These are phyloP conservation scores for Hirundo rustica DNA, from an alignment of 2,797 vertebrate species.

Conservation along the genomic window DNA sequence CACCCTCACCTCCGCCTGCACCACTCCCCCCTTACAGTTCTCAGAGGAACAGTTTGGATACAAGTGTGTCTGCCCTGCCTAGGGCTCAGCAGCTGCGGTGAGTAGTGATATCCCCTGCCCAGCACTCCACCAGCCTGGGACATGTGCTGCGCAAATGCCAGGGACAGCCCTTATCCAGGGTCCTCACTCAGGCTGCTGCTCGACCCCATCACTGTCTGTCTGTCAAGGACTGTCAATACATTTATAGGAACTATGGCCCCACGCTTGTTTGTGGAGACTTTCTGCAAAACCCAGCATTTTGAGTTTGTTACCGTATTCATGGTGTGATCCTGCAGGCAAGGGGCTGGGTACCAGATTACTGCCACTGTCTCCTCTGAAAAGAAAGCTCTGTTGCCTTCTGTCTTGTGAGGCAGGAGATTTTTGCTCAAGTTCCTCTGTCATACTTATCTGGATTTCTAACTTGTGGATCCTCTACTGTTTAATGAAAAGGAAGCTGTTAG, in stretches of 20 bases:
- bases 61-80: neutral
- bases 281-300: neutral
- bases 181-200: neutral
- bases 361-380: rapidly evolving
- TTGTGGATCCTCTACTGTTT: neutral
- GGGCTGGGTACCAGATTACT: neutral
- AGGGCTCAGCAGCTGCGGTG: neutral
- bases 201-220: no score
- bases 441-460: neutral
- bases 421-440: neutral
- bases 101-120: neutral
- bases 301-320: neutral
- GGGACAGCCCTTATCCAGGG: neutral
- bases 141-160: neutral
- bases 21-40: no score
- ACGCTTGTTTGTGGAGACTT: neutral
- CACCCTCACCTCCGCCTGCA: neutral
- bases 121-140: neutral
- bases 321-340: neutral
- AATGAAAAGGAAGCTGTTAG: neutral
- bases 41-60: neutral
- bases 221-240: neutral
- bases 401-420: neutral
- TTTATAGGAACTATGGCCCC: neutral
- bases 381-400: neutral